These are phyloP conservation scores for Halichondria panicea DNA, from an alignment of 37 sponge, comb jelly and placozoan species.

Conservation along the genomic window DNA sequence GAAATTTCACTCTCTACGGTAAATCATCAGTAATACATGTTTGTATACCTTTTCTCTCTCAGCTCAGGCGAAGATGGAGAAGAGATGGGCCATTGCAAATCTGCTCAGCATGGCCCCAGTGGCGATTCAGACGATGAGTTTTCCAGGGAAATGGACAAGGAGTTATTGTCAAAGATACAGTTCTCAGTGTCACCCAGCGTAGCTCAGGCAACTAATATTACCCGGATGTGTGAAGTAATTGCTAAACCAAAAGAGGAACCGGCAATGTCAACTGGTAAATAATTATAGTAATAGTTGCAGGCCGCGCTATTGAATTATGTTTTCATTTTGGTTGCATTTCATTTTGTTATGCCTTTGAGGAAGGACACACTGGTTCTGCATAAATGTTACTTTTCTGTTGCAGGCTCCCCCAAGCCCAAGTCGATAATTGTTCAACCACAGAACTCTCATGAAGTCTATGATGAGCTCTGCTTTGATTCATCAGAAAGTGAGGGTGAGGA, in stretches of 20 bases:
- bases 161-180: slow-evolving; percentile 11
- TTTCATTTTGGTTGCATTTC: neutral
- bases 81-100: neutral
- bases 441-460: no score
- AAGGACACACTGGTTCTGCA: no score
- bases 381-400: no score
- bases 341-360: no score
- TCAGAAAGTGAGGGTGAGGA: slow-evolving; percentile 12
- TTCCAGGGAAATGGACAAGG: slow-evolving; percentile 72
- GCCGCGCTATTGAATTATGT: neutral
- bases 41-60: neutral
- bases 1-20: no score
- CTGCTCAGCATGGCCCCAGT: neutral
- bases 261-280: no score
- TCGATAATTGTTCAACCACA: no score
- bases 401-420: no score
- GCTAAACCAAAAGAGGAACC: neutral
- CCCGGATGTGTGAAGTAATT: no score
- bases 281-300: no score
- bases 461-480: slow-evolving; percentile 84
- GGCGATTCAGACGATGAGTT: slow-evolving; percentile 68
- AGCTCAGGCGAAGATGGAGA: slow-evolving; percentile 29
- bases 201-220: neutral
- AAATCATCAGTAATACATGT: no score
- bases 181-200: neutral